Evolutionary conservation across 2,888 invertebrate species (phyloP).

Genomic region (Zonitis immaculata): DNA sequence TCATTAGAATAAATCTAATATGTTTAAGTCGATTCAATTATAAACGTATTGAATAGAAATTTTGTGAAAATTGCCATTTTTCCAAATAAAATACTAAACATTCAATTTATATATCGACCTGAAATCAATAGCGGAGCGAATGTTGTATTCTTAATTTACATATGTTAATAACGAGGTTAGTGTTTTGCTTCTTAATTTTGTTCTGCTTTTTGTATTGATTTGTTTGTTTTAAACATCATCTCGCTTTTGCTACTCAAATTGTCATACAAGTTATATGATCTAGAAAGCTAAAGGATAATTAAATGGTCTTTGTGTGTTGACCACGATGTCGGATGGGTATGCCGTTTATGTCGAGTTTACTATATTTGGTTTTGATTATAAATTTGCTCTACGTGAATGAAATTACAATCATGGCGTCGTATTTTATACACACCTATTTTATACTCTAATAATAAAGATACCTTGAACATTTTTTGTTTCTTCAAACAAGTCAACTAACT

Average conservation of each 20-base stretch:
- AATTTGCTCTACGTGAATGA: conserved; percentile 26
- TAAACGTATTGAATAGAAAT: too few species aligned
- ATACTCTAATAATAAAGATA: not conserved
- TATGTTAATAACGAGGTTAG: not conserved
- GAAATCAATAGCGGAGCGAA: not conserved
- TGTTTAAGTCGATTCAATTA: too few species aligned
- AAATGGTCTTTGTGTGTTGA: conserved; percentile 36
- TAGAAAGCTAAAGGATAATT: conserved; percentile 40
- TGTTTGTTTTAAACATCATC: not conserved
- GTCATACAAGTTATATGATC: conserved; percentile 15
- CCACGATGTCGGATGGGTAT: conserved; percentile 27
- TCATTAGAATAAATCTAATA: conserved; percentile 15
- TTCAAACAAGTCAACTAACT: not conserved
- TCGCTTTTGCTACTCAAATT: not conserved
- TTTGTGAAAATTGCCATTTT: too few species aligned
- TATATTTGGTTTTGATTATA: conserved; percentile 34
- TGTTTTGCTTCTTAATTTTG: not conserved
- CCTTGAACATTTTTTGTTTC: not conserved
- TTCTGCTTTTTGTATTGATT: not conserved
- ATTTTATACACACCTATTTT: not conserved
- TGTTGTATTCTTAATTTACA: not conserved
- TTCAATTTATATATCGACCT: not conserved
- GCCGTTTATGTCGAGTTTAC: conserved; percentile 28
- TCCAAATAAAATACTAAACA: not conserved
- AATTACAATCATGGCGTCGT: conserved; percentile 16